A percentile compares a stretch with the other conserved stretches of the same genome.
Conservation (phyloP, 2,797 vertebrate species). For the Pampus argenteus region DNA sequence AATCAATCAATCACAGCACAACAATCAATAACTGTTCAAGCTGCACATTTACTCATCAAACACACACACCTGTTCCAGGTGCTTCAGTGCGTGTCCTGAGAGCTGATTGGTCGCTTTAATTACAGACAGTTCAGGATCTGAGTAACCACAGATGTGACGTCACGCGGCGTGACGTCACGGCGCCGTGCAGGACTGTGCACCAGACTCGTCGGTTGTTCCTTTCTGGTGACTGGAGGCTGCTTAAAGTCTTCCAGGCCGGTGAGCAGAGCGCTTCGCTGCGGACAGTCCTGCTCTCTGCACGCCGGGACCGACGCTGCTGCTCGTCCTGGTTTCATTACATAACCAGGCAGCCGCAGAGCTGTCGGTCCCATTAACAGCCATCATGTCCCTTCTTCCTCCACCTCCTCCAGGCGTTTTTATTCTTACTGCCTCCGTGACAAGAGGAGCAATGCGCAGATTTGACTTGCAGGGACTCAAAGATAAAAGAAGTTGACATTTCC, state of each 20-base stretch:
- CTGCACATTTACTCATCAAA: too few species aligned
- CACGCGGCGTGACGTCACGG: background rate
- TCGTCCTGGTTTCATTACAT: slow-evolving; percentile 67
- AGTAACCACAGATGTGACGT: slow-evolving; percentile 26
- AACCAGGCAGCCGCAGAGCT: slow-evolving; percentile 57
- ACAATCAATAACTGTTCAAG: too few species aligned
- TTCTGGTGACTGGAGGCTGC: too few species aligned
- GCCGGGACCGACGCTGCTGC: too few species aligned
- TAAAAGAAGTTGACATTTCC: too few species aligned
- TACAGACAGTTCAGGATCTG: slow-evolving; percentile 24
- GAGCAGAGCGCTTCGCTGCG: background rate
- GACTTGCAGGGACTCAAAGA: too few species aligned
- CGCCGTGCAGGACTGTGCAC: background rate
- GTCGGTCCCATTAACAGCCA: slow-evolving; percentile 63
- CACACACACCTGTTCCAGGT: slow-evolving; percentile 40
- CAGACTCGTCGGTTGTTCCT: too few species aligned
- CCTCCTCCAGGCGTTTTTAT: slow-evolving; percentile 40
- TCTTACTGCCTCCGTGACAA: slow-evolving; percentile 32
- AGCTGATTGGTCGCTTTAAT: slow-evolving; percentile 13
- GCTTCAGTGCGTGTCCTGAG: background rate
- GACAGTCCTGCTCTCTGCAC: slow-evolving; percentile 14
- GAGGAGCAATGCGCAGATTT: slow-evolving; percentile 7
- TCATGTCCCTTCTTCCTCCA: slow-evolving; percentile 32
- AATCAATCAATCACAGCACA: too few species aligned
- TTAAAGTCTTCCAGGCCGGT: slow-evolving; percentile 70